These are phyloP conservation scores for Cephalopholis sonnerati DNA, from an alignment of 2,113 vertebrate genomes.

Conservation along the genomic window DNA sequence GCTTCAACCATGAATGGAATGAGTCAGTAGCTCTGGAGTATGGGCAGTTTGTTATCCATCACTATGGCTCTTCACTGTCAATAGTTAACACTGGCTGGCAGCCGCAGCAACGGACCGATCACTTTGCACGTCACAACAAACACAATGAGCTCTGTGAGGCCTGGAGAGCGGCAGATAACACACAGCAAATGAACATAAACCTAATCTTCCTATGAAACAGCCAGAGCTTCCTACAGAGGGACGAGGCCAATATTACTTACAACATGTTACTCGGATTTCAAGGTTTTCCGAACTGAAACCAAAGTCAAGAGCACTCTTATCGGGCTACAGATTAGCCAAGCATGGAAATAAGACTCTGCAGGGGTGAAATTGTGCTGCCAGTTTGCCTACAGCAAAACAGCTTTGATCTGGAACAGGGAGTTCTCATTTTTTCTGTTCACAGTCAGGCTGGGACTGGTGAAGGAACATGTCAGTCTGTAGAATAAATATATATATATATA, in stretches of 20 bases:
- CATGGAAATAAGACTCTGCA: slow-evolving; percentile 43
- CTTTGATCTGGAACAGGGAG: slow-evolving; percentile 28
- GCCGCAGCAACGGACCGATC: slow-evolving; percentile 21
- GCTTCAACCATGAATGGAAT: slow-evolving; percentile 3
- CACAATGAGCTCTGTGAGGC: slow-evolving; percentile 32
- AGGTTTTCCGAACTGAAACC: slow-evolving; percentile 54
- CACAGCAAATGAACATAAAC: slow-evolving; percentile 40
- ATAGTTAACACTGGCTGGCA: slow-evolving; percentile 23
- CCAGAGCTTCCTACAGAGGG: slow-evolving; percentile 10
- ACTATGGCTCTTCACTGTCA: neutral
- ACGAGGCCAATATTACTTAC: slow-evolving; percentile 11
- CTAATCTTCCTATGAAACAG: slow-evolving; percentile 10
- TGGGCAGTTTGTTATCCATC: neutral
- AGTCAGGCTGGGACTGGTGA: slow-evolving; percentile 7
- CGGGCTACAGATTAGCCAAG: slow-evolving; percentile 47
- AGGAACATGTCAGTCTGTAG: neutral
- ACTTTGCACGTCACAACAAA: slow-evolving; percentile 24
- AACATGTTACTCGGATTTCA: slow-evolving; percentile 52
- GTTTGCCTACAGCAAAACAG: slow-evolving; percentile 38
- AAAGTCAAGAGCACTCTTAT: slow-evolving; percentile 61
- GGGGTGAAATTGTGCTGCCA: slow-evolving; percentile 32
- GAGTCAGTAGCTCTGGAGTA: slow-evolving; percentile 7
- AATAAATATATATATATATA: neutral
- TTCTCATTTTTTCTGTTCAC: slow-evolving; percentile 19
- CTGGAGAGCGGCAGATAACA: slow-evolving; percentile 58